Conservation (phyloP, 2,888 invertebrate genomes). For the Amblyjoppa fuscipennis region DNA sequence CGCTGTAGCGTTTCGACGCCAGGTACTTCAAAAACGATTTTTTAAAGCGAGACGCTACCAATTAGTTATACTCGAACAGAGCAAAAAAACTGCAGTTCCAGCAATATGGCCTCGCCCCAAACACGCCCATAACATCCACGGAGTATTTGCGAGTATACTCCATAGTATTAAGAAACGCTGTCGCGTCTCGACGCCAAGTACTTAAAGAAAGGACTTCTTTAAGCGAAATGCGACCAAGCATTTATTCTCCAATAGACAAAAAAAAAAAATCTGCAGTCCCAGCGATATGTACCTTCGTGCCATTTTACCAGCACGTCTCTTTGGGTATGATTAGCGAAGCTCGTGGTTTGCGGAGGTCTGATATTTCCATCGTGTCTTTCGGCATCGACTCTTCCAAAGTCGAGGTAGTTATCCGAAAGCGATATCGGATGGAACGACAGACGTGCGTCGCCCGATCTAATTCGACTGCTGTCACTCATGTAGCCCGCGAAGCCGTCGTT, state of each 20-base stretch:
- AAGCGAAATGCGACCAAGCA: background rate
- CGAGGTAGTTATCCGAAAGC: conserved; percentile 79
- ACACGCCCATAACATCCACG: conserved; percentile 73
- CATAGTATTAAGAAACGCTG: background rate
- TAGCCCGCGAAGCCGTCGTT: conserved; percentile 79
- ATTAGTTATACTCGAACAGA: background rate
- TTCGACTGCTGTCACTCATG: conserved; percentile 75
- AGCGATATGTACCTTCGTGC: conserved; percentile 74
- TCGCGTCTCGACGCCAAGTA: background rate
- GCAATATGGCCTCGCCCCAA: too few species aligned
- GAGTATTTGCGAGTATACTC: background rate
- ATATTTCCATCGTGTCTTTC: conserved; percentile 50
- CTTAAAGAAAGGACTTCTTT: too few species aligned
- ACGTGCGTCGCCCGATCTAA: conserved; percentile 61
- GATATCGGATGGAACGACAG: conserved; percentile 72
- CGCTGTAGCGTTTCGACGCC: too few species aligned
- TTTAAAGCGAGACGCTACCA: background rate
- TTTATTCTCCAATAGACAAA: background rate
- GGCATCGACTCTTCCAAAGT: conserved; percentile 79
- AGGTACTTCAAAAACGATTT: too few species aligned
- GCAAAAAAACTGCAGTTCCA: too few species aligned
- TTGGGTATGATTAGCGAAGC: conserved; percentile 75
- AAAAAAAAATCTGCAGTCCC: background rate
- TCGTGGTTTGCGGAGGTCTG: conserved; percentile 70
- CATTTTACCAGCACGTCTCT: conserved; percentile 74